Evolutionary conservation across 2,888 invertebrate genomes (phyloP), one percentile per base, ranked within the genome.

Genomic region (Spodoptera littoralis): DNA sequence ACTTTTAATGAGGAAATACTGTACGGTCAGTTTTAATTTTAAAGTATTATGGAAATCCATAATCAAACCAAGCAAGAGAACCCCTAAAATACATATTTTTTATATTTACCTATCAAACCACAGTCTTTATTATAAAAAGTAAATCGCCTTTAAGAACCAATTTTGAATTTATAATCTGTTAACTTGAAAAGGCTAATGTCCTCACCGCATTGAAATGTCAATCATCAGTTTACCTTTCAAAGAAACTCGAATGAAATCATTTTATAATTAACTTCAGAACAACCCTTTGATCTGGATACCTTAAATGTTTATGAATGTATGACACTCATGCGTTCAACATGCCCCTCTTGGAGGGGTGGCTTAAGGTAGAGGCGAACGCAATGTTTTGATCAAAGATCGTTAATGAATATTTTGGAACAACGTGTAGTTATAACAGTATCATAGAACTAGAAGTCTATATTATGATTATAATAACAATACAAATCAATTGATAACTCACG

Each of bases 221-320:
- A 75, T 83, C 84, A 77, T 57, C 79, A 55, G 60, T 65, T 62
- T 64, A 65, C 59, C 72, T 22, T 44, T 48, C 62, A 67, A 76
- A 70, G 64, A 63, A 76, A 75, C 73, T 69, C 66, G 63, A 70
- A 74, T 77, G 73, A 79, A 80, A 84, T 84, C 77, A 83, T 81
- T 79, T 73, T 78, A 82, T 81, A 81, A 89, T 90, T 87, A 89
- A 87, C 75, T 83, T 83, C 86, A 82, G 77, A 77, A 73, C 65
- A 77, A 68, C 76, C 81, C 90, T 92, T 92, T 92, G 92, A 92
- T 92, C 89, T 83, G 77, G 77, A 81, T 83, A 88, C 85, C 86
- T 89, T 85, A 82, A 84, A 88, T 84, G 86, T 83, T 84, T 84
- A 80, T 82, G 82, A 86, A 86, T 83, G 85, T 87, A 84, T 86